A percentile compares a stretch with the other conserved stretches of the same genome.
Conservation (phyloP, 1,140 invertebrate genomes). For the Microplitis mediator region DNA sequence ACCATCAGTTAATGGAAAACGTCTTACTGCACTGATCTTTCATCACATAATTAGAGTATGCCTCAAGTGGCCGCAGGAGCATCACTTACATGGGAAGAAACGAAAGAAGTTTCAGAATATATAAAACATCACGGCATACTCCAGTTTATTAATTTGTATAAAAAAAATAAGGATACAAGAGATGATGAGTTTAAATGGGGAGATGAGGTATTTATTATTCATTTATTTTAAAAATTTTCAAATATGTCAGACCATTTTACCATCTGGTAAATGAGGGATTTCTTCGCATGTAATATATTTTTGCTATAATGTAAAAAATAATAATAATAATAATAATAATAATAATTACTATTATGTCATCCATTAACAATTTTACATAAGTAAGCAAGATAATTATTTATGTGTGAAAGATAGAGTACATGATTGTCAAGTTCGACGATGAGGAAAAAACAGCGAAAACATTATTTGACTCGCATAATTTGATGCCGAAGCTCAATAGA, state of each 20-base stretch:
- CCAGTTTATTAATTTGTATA: constrained; percentile 93
- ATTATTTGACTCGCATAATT: constrained; percentile 78
- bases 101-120: constrained; percentile 85
- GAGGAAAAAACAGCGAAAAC: constrained; percentile 82
- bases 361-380: no score
- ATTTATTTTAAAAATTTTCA: constrained; percentile 83
- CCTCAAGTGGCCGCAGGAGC: constrained; percentile 91
- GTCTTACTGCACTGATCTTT: no score
- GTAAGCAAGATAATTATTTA: no score
- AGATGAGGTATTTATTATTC: constrained; percentile 95
- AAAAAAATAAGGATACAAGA: constrained; percentile 81
- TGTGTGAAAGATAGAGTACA: constrained; percentile 97
- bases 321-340: no score
- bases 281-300: no score
- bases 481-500: constrained; percentile 81
- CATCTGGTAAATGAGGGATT: constrained; percentile 97
- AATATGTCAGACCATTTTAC: constrained; percentile 91
- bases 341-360: no score
- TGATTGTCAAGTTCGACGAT: constrained; percentile 95
- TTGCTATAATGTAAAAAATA: no score
- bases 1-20: no score
- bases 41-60: no score
- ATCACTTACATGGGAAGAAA: constrained; percentile 94
- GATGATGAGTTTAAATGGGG: constrained; percentile 98
- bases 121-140: constrained; percentile 88